Percentiles rank a stretch among this genome's conserved stretches.
These are phyloP conservation scores for Zosterops pallidus DNA, from an alignment of 2,113 vertebrate genomes.

Conservation along the genomic window DNA sequence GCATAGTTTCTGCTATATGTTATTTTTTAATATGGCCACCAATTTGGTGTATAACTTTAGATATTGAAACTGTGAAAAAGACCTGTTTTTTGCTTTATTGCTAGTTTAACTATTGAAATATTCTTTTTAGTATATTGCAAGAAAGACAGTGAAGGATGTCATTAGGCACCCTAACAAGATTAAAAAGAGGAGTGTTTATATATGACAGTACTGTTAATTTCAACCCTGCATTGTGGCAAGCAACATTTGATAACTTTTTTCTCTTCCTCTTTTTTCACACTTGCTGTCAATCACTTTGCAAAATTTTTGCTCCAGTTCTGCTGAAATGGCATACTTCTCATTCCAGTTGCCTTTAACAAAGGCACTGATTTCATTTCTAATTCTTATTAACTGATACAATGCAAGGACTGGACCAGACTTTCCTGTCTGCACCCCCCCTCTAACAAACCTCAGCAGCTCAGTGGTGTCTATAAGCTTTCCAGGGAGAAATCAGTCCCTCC, in stretches of 20 bases:
- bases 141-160: background rate
- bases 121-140: background rate
- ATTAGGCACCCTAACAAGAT: background rate
- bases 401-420: background rate
- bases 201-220: conserved; percentile 4
- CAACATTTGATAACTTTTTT: conserved; percentile 1
- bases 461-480: background rate
- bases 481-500: background rate
- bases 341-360: conserved; percentile 18
- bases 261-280: background rate
- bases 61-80: background rate
- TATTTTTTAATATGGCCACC: background rate
- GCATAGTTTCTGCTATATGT: background rate
- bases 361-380: background rate
- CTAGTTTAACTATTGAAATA: background rate
- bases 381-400: background rate
- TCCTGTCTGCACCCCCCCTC: background rate
- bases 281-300: background rate
- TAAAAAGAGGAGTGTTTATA: conserved; percentile 6
- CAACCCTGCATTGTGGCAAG: background rate
- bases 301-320: conserved; percentile 14
- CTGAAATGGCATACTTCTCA: background rate
- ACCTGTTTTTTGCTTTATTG: background rate
- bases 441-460: background rate
- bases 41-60: background rate